Evolutionary conservation across 2,888 invertebrate species (phyloP), one percentile per base, ranked within the genome.

Genomic region (Mythimna impura): DNA sequence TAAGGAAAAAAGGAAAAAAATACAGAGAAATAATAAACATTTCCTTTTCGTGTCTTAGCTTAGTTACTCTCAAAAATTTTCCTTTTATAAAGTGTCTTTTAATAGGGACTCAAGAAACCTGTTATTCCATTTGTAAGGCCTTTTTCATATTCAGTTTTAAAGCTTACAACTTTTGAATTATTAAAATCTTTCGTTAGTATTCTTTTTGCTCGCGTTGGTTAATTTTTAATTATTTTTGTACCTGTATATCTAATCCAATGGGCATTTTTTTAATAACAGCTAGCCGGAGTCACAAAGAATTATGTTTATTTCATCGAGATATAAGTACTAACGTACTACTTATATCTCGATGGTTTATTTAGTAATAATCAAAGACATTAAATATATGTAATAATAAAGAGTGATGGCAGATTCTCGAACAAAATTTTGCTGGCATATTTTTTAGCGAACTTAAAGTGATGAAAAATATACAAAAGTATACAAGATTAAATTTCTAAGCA

Each of bases 41-140:
- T 69, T 73, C 17, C 20, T 57, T 63, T 73, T 58, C 25, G 22
- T 73, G 20, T 60, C 64, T 73, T 12, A 40, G 25, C 78, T 2
- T 25, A 25, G 25, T 25, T 66, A 78, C 62, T 57, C 67, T 57
- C 10, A 9, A 14, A 47, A 36, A 22, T 50, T 66, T 22, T 50
- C 30, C n/a, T 2, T 22, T 2, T 25, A 55, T 30, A 36, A 34
- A 25, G 50, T 43, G 30, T n/a, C 25, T 54, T 57, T 55, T 81
- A 58, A 52, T 14, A 77, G 52, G 22, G 34, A 55, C 25, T 67
- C 30, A 52, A 66, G 57, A 57, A 57, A 43, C 70, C 52, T 63
- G 25, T 58, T 81, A 65, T 65, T 52, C 54, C n/a, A 40, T 75
- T 47, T 43, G 36, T 64, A 63, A 55, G 25, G 17, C 12, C 52